Base-by-base conservation (phyloP, 2,888 invertebrate genomes). In the Micoletzkya japonica region DNA sequence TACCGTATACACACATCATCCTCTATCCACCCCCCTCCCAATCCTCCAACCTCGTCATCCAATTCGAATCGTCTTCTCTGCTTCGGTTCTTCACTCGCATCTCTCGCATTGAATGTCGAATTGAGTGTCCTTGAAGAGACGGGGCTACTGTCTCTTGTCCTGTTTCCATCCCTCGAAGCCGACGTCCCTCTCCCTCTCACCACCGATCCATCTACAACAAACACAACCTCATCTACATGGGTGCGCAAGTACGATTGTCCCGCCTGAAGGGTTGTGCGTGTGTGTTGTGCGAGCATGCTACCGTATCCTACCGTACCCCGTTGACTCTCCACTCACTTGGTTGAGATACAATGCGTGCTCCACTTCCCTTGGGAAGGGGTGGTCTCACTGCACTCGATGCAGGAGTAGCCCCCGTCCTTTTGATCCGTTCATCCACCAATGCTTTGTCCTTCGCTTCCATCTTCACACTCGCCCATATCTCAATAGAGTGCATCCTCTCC, bases 381-480 rank as follows among this genome's bases (percentile, higher is more conserved):
- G 73, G 68, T 24, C 70, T 70, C 6, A 59, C 30, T n/a, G 39
- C 60, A 3, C 3, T 24, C 6, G 60, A 67, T 26, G 77, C 77
- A 14, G 77, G 74, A 26, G 70, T 74, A 24, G 70, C 74, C 37
- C 80, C 90, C 1, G 93, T 92, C 34, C 97, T 90, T 86, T 96
- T 96, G 71, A 98, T 95, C 59, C 97, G 90, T 87, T 98, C 97
- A 84, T 97, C 96, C 60, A 98, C 88, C 80, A 96, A 89, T 0
- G 94, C 93, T 84, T 92, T 90, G 85, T 97, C 97, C 87, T 98
- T 97, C 86, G 77, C 77, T 2, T 78, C 72, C 73, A 84, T 74
- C 72, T 78, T 74, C 26, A 81, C 83, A 10, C 76, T 78, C 2
- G 70, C 74, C 77, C 79, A 79, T 72, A 78, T 77, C 57, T 73